Evolutionary conservation across 1,140 invertebrate species (phyloP).

Genomic region (Tachypleus tridentatus): DNA sequence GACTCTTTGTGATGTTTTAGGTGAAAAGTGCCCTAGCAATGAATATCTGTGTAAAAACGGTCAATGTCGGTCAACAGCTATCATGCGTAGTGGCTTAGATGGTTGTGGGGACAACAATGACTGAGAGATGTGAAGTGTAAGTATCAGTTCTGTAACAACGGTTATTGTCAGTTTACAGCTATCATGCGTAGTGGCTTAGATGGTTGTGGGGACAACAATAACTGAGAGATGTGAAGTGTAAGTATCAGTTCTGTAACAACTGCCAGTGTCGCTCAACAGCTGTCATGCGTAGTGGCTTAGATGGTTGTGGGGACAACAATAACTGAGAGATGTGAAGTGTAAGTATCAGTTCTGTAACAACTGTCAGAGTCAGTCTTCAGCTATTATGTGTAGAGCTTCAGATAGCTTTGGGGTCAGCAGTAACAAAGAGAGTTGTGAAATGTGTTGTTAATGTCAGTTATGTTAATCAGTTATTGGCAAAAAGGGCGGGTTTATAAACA

Average conservation of each 20-base stretch:
- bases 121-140: too few species aligned
- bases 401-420: too few species aligned
- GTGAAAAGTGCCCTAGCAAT: conserved; percentile 30
- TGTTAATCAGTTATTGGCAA: too few species aligned
- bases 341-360: too few species aligned
- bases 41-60: conserved; percentile 69
- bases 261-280: conserved; percentile 47
- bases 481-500: too few species aligned
- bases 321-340: too few species aligned
- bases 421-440: conserved; percentile 65
- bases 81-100: too few species aligned
- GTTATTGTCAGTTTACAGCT: conserved; percentile 68
- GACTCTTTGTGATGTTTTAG: neutral
- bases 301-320: conserved; percentile 80
- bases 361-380: too few species aligned
- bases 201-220: conserved; percentile 77
- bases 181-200: conserved; percentile 74
- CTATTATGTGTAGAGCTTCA: too few species aligned
- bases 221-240: conserved; percentile 74
- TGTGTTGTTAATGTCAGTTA: conserved; percentile 61
- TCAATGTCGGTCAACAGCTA: too few species aligned
- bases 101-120: too few species aligned
- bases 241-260: conserved; percentile 39
- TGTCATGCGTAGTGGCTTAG: conserved; percentile 69
- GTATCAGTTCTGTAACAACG: too few species aligned